These are phyloP conservation scores for Crioceris asparagi DNA, from an alignment of 2,888 invertebrate species.

Conservation along the genomic window DNA sequence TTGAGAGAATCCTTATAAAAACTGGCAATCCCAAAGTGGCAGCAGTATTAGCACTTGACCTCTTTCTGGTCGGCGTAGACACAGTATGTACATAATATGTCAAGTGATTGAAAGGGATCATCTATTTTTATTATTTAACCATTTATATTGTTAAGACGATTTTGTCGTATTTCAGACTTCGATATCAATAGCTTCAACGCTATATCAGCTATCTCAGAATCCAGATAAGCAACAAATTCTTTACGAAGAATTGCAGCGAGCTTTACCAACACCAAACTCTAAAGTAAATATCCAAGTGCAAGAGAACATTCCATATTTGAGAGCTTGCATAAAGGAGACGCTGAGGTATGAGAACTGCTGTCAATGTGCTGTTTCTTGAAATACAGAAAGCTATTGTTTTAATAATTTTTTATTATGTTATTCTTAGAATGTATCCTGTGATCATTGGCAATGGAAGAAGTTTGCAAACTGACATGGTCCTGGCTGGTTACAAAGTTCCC, in stretches of 20 bases:
- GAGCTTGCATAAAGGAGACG: constrained; percentile 69
- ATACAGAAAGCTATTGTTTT: neutral
- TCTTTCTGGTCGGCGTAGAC: constrained; percentile 71
- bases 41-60: constrained; percentile 62
- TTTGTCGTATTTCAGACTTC: constrained; percentile 58
- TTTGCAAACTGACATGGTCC: constrained; percentile 60
- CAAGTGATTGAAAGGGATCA: no score
- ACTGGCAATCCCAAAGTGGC: constrained; percentile 50
- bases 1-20: constrained; percentile 46
- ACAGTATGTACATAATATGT: constrained; percentile 42
- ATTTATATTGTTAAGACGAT: no score
- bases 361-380: neutral
- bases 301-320: constrained; percentile 57
- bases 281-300: constrained; percentile 49
- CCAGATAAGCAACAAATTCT: constrained; percentile 54
- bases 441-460: constrained; percentile 71
- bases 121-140: no score
- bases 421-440: constrained; percentile 64
- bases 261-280: constrained; percentile 45
- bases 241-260: constrained; percentile 48
- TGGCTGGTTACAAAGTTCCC: constrained; percentile 69
- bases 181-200: constrained; percentile 61
- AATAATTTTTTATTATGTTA: neutral
- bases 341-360: constrained; percentile 43
- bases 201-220: constrained; percentile 65